These are phyloP conservation scores for Ceyx cyanopectus DNA, from an alignment of 2,113 vertebrate species.

Conservation along the genomic window DNA sequence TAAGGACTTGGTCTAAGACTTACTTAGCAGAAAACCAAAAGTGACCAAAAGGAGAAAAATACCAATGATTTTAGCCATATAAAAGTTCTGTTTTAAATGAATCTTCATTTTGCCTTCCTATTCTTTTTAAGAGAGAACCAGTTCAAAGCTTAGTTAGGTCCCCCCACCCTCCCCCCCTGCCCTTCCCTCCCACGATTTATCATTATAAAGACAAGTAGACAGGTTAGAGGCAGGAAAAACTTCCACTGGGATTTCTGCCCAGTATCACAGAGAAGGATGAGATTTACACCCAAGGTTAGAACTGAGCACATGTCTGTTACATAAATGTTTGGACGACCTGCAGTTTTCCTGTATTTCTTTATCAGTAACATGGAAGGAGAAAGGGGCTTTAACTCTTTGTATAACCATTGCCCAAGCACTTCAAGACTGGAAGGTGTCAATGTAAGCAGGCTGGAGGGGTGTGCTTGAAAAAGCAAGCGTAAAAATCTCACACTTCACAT, in stretches of 20 bases:
- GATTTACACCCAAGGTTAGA: constrained; percentile 26
- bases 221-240: constrained; percentile 65
- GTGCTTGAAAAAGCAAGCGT: not conserved
- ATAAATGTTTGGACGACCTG: not conserved
- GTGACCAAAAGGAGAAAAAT: constrained; percentile 44
- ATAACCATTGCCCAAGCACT: not conserved
- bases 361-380: not conserved
- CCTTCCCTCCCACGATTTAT: constrained; percentile 69
- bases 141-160: constrained; percentile 72
- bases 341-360: not conserved
- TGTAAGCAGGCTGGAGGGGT: not conserved
- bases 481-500: not conserved
- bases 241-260: constrained; percentile 81
- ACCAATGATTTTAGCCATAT: constrained; percentile 12
- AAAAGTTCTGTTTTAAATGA: constrained; percentile 51
- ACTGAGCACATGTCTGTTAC: not conserved
- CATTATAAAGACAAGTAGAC: constrained; percentile 75
- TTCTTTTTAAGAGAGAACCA: constrained; percentile 19
- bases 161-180: not conserved
- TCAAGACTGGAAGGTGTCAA: not conserved
- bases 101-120: constrained; percentile 20
- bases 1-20: not conserved
- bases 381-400: not conserved
- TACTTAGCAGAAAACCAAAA: not conserved
- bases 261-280: constrained; percentile 67